Conservation (phyloP, 2,797 vertebrate genomes). For the Pelodytes ibericus region DNA sequence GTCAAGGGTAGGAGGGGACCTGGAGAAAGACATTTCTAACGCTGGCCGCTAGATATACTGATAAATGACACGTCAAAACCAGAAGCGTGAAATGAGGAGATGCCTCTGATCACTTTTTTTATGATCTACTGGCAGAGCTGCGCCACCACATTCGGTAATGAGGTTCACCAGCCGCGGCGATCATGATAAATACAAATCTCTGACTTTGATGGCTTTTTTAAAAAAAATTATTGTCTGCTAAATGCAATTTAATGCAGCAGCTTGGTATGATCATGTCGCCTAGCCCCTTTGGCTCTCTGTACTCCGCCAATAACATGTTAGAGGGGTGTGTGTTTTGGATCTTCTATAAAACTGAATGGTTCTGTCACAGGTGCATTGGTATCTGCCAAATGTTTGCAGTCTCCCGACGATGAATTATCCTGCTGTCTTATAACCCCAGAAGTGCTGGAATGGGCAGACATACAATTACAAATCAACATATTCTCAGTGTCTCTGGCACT, state of each 20-base stretch:
- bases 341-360: background rate
- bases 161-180: constrained; percentile 60
- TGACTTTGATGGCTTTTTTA: constrained; percentile 48
- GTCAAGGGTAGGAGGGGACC: constrained; percentile 53
- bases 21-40: constrained; percentile 55
- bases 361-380: constrained; percentile 3
- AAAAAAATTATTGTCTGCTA: constrained; percentile 24
- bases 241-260: background rate
- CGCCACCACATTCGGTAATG: constrained; percentile 60
- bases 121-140: constrained; percentile 57
- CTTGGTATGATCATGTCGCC: constrained; percentile 4
- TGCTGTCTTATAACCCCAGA: too few species aligned
- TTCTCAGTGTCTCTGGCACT: constrained; percentile 18
- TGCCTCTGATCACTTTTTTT: constrained; percentile 63
- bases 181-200: constrained; percentile 58
- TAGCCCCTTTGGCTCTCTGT: background rate
- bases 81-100: constrained; percentile 64
- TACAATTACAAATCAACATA: background rate
- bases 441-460: too few species aligned
- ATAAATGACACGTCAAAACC: constrained; percentile 63
- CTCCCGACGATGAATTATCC: constrained; percentile 57
- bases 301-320: background rate
- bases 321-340: background rate
- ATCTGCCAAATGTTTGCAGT: background rate
- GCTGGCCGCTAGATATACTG: constrained; percentile 57